Evolutionary conservation across 2,888 invertebrate species (phyloP).

Genomic region (Brachyopa scutellaris): DNA sequence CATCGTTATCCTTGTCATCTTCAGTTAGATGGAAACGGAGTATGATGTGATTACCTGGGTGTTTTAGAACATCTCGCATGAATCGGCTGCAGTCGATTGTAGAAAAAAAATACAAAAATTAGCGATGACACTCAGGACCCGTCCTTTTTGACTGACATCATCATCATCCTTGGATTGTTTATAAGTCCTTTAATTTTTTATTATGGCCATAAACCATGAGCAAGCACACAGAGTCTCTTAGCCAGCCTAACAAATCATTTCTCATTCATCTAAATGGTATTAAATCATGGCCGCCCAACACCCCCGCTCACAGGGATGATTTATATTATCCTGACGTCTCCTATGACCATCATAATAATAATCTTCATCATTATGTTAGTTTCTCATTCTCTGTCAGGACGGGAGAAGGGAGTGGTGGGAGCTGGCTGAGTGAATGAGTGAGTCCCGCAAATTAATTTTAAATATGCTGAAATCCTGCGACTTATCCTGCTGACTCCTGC

Average conservation of each 20-base stretch:
- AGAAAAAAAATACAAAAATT: no score
- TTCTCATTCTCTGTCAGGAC: conserved; percentile 10
- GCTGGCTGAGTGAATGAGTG: background rate
- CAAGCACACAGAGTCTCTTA: background rate
- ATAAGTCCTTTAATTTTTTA: conserved; percentile 30
- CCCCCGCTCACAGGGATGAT: conserved; percentile 45
- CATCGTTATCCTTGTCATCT: background rate
- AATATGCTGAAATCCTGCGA: conserved; percentile 50
- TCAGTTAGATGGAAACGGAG: background rate
- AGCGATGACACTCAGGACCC: no score
- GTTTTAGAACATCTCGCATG: conserved; percentile 20
- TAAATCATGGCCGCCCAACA: conserved; percentile 33
- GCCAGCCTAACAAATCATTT: conserved; percentile 34
- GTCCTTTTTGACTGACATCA: no score
- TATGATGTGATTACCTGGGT: conserved; percentile 34
- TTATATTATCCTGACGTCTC: conserved; percentile 57
- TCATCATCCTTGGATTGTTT: no score
- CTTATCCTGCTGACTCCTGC: conserved; percentile 16
- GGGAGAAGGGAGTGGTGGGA: no score
- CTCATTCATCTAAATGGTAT: conserved; percentile 42
- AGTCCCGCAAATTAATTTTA: conserved; percentile 61
- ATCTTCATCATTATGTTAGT: conserved; percentile 59
- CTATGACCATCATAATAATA: conserved; percentile 52
- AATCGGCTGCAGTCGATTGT: no score
- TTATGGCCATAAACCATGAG: conserved; percentile 23